Evolutionary conservation across 2,113 vertebrate species (phyloP).

Genomic region (Murina feae): DNA sequence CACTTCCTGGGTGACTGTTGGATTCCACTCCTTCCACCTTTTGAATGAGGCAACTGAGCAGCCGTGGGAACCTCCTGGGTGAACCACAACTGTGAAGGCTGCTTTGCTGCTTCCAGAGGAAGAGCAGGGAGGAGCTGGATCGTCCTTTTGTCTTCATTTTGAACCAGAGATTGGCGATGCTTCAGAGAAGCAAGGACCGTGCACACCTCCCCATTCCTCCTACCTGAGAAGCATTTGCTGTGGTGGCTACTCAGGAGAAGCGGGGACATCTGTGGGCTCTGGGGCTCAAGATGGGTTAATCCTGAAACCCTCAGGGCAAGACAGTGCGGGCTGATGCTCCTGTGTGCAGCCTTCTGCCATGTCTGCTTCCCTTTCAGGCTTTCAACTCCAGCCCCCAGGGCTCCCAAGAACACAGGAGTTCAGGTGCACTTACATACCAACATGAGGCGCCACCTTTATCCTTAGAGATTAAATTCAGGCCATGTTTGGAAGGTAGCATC

Average conservation of each 20-base stretch:
- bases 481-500: neutral
- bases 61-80: slow-evolving; percentile 24
- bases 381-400: neutral
- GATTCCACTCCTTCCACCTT: slow-evolving; percentile 37
- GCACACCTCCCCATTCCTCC: neutral
- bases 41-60: slow-evolving; percentile 54
- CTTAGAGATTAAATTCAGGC: neutral
- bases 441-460: neutral
- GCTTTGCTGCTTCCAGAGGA: neutral
- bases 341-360: slow-evolving; percentile 13
- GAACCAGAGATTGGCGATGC: neutral
- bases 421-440: neutral
- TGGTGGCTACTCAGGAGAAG: slow-evolving; percentile 1
- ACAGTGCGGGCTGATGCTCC: neutral
- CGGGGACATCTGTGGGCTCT: neutral
- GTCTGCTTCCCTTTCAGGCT: slow-evolving; percentile 45
- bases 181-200: slow-evolving; percentile 44
- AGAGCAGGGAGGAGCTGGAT: neutral
- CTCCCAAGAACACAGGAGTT: neutral
- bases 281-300: neutral
- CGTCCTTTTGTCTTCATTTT: slow-evolving; percentile 35
- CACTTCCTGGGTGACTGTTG: slow-evolving; percentile 47
- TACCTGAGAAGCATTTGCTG: neutral
- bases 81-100: neutral
- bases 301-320: slow-evolving; percentile 4